A percentile compares a stretch with the other conserved stretches of the same genome.
phyloP scores from a whole-genome alignment of 2,113 vertebrate species.

The Gopherus evgoodei region DNA sequence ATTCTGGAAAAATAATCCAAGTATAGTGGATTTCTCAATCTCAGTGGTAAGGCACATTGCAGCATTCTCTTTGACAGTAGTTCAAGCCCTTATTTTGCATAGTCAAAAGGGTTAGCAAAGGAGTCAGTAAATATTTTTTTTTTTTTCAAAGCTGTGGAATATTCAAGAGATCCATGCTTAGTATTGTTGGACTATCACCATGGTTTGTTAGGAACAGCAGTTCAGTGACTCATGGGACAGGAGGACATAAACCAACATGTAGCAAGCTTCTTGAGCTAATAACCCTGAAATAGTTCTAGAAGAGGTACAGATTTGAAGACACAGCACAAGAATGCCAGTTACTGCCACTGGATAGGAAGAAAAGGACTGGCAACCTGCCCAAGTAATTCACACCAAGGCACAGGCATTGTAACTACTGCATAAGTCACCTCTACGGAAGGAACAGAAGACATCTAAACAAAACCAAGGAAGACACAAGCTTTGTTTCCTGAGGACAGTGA shows the following conservation, averaged over 20 bases:
- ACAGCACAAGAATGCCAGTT: not conserved
- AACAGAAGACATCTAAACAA: not conserved
- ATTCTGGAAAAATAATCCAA: not conserved
- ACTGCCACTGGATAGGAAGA: not conserved
- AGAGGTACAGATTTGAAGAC: not conserved
- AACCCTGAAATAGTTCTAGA: not conserved
- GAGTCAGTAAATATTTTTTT: not conserved
- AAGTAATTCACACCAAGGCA: not conserved
- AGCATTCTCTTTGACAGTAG: not conserved
- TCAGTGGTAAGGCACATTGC: not conserved
- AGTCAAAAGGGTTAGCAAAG: not conserved
- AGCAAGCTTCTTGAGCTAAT: not conserved
- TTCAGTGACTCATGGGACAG: not conserved
- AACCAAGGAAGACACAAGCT: accelerated
- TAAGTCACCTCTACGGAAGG: not conserved
- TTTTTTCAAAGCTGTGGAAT: not conserved
- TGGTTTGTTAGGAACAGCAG: not conserved
- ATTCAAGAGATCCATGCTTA: not conserved
- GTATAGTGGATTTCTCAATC: not conserved
- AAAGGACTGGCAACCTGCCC: not conserved
- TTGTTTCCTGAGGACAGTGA: not conserved
- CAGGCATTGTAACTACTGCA: not conserved
- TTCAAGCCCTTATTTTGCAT: not conserved
- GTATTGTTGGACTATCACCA: not conserved
- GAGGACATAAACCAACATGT: not conserved